Evolutionary conservation across 2,113 vertebrate genomes (phyloP), one percentile per base, ranked within the genome.

Genomic region (Hyla sarda): DNA sequence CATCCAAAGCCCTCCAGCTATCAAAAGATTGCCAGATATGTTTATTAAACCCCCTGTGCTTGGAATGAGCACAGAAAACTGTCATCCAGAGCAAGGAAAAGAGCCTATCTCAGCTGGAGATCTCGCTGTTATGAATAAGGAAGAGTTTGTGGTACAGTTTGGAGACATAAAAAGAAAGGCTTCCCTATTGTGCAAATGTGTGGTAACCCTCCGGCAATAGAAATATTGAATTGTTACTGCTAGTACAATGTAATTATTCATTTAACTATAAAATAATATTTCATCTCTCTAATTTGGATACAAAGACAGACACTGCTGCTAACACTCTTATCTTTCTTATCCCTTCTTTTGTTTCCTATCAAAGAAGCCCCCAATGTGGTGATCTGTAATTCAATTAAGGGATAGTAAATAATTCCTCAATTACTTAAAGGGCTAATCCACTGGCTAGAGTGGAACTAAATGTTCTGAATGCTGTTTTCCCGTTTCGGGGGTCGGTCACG

Each of bases 1-100:
- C 95, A 97, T 96, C 95, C 95, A 91, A 92, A 94, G 92, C 95
- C 96, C 96, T 96, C 92, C 91, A 95, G 96, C 95, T 93, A 93
- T 91, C 93, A 93, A 93, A 95, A 95, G 90, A 96, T 97, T 98
- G 96, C 96, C 96, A 98, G 95, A 98, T 97, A 97, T 98, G 96
- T 98, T 98, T 97, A 98, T 99, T 97, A 95, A 96, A 94, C 94
- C 93, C 94, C 94, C 92, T 92, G 95, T 93, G 93, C 95, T 95
- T 96, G 96, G 95, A 96, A 95, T 94, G 92, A 95, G 93, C 94
- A 95, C 94, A 95, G 95, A 96, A 95, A 97, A 94, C 94, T 96
- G 96, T 96, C 96, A 96, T 94, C 94, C 90, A 92, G 89, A 91
- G 95, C 94, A 92, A 93, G 92, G 94, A 90, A 94, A 95, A 97